Percentiles rank a stretch among this genome's conserved stretches.
Evolutionary conservation across 2,888 invertebrate genomes (phyloP).

Genomic region (Callyntrura sp.): DNA sequence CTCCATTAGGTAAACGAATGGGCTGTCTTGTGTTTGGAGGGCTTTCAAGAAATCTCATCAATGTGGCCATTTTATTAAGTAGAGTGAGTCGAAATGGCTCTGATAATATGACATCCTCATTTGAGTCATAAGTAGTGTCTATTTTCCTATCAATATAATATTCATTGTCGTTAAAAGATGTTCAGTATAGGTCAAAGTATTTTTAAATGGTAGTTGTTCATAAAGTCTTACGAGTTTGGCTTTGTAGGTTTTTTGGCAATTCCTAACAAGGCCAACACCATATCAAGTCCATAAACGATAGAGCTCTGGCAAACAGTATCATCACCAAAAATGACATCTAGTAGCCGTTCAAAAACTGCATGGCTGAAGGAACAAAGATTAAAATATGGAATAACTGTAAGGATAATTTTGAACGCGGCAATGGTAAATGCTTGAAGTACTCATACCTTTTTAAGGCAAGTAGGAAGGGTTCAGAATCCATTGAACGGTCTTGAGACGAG

Average conservation of each 20-base stretch:
- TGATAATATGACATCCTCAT: constrained; percentile 71
- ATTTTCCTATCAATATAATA: constrained; percentile 49
- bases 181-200: not conserved
- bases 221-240: constrained; percentile 78
- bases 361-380: constrained; percentile 85
- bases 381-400: no score
- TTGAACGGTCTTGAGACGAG: constrained; percentile 87
- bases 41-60: constrained; percentile 70
- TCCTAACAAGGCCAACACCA: constrained; percentile 82
- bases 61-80: constrained; percentile 60
- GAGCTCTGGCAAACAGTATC: constrained; percentile 88
- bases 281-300: constrained; percentile 82
- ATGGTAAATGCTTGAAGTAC: no score
- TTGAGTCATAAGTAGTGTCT: constrained; percentile 66
- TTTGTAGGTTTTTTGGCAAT: constrained; percentile 81
- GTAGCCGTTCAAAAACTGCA: constrained; percentile 89
- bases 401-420: no score
- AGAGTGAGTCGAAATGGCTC: constrained; percentile 43
- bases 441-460: constrained; percentile 91
- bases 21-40: constrained; percentile 65
- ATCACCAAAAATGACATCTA: constrained; percentile 91
- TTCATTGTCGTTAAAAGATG: not conserved
- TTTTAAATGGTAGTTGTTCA: not conserved
- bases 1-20: constrained; percentile 87
- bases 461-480: constrained; percentile 90